These are phyloP conservation scores for Eristalis pertinax DNA, from an alignment of 2,888 invertebrate genomes.

Conservation along the genomic window DNA sequence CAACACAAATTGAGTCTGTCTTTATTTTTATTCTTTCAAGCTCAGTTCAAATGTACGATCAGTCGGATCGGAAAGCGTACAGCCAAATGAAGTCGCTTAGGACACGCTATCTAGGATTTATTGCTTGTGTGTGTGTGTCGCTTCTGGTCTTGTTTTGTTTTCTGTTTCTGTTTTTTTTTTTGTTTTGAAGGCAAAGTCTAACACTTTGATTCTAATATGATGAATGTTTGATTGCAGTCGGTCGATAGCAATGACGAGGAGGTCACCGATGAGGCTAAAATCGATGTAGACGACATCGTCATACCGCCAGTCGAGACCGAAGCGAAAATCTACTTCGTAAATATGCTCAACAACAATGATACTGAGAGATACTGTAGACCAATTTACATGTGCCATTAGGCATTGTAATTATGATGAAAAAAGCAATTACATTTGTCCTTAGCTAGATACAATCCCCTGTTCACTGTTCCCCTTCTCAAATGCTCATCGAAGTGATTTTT, in stretches of 20 bases:
- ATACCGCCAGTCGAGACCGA: slow-evolving; percentile 61
- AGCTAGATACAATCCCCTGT: background rate
- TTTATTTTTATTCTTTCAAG: too few relatives aligned
- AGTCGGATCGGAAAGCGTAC: background rate
- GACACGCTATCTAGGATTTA: background rate
- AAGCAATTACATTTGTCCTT: background rate
- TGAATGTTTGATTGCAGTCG: slow-evolving; percentile 55
- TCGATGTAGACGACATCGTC: slow-evolving; percentile 50
- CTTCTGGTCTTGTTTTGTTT: background rate
- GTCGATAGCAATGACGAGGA: slow-evolving; percentile 53
- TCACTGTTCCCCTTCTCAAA: background rate
- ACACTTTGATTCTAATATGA: background rate
- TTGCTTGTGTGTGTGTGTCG: background rate
- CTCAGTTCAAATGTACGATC: too few relatives aligned
- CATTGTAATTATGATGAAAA: background rate
- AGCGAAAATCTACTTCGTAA: slow-evolving; percentile 65
- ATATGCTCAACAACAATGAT: slow-evolving; percentile 36
- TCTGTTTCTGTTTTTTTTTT: too few relatives aligned
- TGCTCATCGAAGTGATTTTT: background rate
- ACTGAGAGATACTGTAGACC: slow-evolving; percentile 33
- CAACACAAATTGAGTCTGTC: background rate
- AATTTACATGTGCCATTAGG: background rate
- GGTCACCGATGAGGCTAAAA: slow-evolving; percentile 35
- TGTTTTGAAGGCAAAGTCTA: background rate
- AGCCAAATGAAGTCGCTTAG: background rate